Percentiles rank a stretch among this genome's conserved stretches.
Evolutionary conservation across 1,140 invertebrate species (phyloP).

Genomic region (Drosophila prosaltans): DNA sequence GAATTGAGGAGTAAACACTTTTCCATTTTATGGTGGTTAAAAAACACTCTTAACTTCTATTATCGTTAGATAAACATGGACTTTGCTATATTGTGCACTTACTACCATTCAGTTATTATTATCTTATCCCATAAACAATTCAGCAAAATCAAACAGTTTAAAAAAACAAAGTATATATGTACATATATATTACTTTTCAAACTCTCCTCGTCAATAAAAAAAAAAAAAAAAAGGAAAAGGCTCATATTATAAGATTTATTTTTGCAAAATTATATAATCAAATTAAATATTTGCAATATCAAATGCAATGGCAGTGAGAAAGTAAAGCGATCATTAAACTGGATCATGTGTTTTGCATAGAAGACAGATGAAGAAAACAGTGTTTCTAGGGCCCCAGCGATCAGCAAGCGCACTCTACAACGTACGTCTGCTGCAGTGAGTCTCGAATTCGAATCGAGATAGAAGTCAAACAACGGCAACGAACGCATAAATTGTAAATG

Average conservation of each 20-base stretch:
- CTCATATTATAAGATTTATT: neutral
- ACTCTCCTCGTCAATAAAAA: neutral
- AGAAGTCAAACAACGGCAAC: slow-evolving; percentile 48
- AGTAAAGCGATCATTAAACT: slow-evolving; percentile 44
- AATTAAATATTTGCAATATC: slow-evolving; percentile 3
- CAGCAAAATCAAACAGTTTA: no score
- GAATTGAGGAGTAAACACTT: no score
- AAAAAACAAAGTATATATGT: no score
- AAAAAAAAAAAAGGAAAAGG: neutral
- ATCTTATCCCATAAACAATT: no score
- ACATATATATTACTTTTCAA: neutral
- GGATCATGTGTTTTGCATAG: slow-evolving; percentile 4
- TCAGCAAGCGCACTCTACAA: neutral
- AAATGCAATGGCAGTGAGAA: slow-evolving; percentile 22
- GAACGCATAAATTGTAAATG: slow-evolving; percentile 72
- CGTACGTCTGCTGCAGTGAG: neutral
- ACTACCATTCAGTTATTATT: no score
- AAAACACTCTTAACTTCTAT: no score
- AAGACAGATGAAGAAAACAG: neutral
- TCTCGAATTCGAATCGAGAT: slow-evolving; percentile 1
- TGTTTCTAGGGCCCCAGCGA: neutral
- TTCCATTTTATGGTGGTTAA: no score
- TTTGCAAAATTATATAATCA: neutral
- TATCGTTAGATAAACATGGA: no score
- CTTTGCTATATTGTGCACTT: no score